Base-by-base conservation (phyloP, 1,140 invertebrate genomes). In the Eriocheir sinensis region DNA sequence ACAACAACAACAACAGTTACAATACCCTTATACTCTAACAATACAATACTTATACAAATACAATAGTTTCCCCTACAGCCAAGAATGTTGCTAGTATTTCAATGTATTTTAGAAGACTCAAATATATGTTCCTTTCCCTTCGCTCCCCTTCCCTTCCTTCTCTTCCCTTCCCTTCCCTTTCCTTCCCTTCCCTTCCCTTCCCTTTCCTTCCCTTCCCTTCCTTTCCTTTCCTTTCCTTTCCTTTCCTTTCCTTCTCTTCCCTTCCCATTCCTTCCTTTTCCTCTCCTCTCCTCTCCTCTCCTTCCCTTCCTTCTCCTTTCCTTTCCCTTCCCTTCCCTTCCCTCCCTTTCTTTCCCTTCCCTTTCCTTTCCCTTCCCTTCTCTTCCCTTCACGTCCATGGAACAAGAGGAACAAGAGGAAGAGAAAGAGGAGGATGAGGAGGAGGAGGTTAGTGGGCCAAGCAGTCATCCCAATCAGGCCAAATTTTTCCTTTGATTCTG, bases 401-500 rank as follows among this genome's bases (percentile, higher is more conserved):
- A n/a, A n/a, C n/a, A n/a, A n/a, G n/a, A n/a, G n/a, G n/a, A n/a
- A n/a, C n/a, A n/a, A n/a, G n/a, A n/a, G n/a, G n/a, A n/a, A n/a
- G n/a, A n/a, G n/a, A n/a, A n/a, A n/a, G n/a, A n/a, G n/a, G n/a
- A n/a, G n/a, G n/a, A n/a, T n/a, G n/a, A n/a, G n/a, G n/a, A n/a
- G n/a, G n/a, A n/a, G n/a, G n/a, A n/a, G n/a, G n/a, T n/a, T n/a
- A n/a, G n/a, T n/a, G n/a, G n/a, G n/a, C n/a, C n/a, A n/a, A n/a
- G n/a, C n/a, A n/a, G n/a, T n/a, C n/a, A n/a, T 40, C 48, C 90
- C 90, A 91, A 17, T 91, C 60, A n/a, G 90, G 90, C 90, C 90
- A 91, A 32, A 91, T 53, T 79, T 34, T 60, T 38, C 17, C 60
- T 30, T 38, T 91, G 8, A 91, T n/a, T 60, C 90, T 91, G 30